These are phyloP conservation scores for Cataglyphis altisquamis DNA, from an alignment of 2,888 invertebrate species.

Conservation along the genomic window DNA sequence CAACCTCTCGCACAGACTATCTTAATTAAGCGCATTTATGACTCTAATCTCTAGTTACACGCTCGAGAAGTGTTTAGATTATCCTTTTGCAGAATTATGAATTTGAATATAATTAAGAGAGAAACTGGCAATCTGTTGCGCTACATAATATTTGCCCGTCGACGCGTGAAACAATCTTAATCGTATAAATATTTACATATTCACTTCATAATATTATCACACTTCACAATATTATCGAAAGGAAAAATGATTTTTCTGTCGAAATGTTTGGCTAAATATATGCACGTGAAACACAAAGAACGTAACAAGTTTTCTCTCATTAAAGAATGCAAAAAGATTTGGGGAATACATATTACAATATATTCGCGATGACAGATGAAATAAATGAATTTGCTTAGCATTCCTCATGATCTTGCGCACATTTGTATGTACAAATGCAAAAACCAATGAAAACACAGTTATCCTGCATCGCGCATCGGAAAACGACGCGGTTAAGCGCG, in stretches of 20 bases:
- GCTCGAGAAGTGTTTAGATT: slow-evolving; percentile 14
- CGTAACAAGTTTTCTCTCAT: neutral
- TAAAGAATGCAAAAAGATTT: neutral
- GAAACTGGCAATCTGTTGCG: neutral
- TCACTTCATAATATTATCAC: neutral
- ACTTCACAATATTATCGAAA: too few relatives aligned
- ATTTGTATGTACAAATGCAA: neutral
- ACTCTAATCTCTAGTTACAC: neutral
- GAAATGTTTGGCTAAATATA: neutral
- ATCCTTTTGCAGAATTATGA: neutral
- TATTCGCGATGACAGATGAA: neutral
- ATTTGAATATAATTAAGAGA: neutral
- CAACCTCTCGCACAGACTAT: neutral
- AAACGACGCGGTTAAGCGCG: slow-evolving; percentile 2
- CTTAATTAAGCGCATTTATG: slow-evolving; percentile 31
- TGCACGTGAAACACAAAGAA: neutral
- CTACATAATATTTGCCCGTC: neutral
- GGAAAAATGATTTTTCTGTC: neutral
- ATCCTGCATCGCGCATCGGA: neutral
- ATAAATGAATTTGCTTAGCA: slow-evolving; percentile 18
- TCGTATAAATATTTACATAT: neutral
- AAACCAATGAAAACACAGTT: neutral
- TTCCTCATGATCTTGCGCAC: neutral
- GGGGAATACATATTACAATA: neutral
- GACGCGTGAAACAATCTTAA: neutral